Percentiles rank a stretch among this genome's conserved stretches.
Evolutionary conservation across 2,797 vertebrate genomes (phyloP).

Genomic region (Crocodylus rhombifer): DNA sequence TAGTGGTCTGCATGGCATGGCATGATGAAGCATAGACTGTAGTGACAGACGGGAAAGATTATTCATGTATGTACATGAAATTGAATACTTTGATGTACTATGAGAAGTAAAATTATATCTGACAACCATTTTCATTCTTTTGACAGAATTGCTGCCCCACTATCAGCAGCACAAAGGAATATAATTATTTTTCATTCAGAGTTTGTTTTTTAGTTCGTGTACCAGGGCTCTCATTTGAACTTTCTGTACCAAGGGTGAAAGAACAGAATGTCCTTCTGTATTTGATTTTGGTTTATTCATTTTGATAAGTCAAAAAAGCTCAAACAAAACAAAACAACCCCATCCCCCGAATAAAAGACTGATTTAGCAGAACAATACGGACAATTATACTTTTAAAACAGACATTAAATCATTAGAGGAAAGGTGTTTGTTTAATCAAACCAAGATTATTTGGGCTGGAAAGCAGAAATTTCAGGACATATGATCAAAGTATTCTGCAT

Average conservation of each 20-base stretch:
- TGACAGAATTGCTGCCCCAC: not conserved
- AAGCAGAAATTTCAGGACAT: conserved; percentile 70
- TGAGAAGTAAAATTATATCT: not conserved
- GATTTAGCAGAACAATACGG: conserved; percentile 66
- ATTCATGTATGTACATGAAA: not conserved
- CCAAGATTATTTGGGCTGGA: conserved; percentile 67
- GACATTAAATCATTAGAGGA: conserved; percentile 66
- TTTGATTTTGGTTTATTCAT: conserved; percentile 45
- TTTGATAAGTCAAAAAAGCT: conserved; percentile 32
- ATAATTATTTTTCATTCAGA: not conserved
- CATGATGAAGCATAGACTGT: not conserved
- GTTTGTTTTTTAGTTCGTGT: not conserved
- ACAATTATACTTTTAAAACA: conserved; percentile 62
- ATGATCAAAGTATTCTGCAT: conserved; percentile 57
- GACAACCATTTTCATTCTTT: not conserved
- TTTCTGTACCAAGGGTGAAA: conserved; percentile 42
- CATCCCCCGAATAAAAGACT: conserved; percentile 2
- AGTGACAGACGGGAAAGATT: not conserved
- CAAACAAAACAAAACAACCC: too few species aligned
- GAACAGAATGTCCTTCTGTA: conserved; percentile 34
- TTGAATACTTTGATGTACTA: not conserved
- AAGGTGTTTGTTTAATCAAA: conserved; percentile 76
- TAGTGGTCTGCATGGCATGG: not conserved
- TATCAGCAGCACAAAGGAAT: not conserved
- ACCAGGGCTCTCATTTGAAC: conserved; percentile 4